phyloP scores from a whole-genome alignment of 2,797 vertebrate species.

The Falco berigora region DNA sequence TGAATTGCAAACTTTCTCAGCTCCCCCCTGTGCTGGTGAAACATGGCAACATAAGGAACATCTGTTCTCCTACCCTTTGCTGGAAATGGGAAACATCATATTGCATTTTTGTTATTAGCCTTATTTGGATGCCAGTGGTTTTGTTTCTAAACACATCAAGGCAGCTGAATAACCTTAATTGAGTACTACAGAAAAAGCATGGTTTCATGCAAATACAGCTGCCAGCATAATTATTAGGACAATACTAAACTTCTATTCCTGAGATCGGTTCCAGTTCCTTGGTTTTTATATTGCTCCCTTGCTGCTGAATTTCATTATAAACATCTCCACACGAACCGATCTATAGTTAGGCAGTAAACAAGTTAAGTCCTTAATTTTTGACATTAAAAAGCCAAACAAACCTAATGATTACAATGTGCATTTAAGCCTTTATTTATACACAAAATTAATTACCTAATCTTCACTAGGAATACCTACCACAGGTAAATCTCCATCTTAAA shows the following conservation, averaged over 20 bases:
- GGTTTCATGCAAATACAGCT: slow-evolving; percentile 59
- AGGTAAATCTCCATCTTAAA: neutral
- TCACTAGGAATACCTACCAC: neutral
- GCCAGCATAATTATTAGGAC: slow-evolving; percentile 63
- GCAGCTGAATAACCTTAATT: slow-evolving; percentile 64
- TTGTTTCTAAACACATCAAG: slow-evolving; percentile 65
- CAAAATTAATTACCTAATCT: neutral
- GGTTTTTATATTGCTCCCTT: slow-evolving; percentile 65
- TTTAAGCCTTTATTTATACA: neutral
- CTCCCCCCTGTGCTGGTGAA: slow-evolving; percentile 61
- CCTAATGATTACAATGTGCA: neutral
- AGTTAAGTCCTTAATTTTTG: slow-evolving; percentile 29
- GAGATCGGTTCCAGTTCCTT: slow-evolving; percentile 53
- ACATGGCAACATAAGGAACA: slow-evolving; percentile 63
- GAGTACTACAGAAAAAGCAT: slow-evolving; percentile 54
- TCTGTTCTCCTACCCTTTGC: slow-evolving; percentile 62
- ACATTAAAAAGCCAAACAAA: slow-evolving; percentile 39
- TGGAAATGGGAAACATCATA: slow-evolving; percentile 61
- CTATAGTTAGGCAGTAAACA: slow-evolving; percentile 60
- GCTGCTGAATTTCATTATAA: slow-evolving; percentile 61
- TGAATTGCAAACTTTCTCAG: slow-evolving; percentile 58
- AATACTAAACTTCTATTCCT: slow-evolving; percentile 53
- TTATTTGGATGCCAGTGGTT: slow-evolving; percentile 67
- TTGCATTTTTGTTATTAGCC: slow-evolving; percentile 64
- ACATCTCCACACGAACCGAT: slow-evolving; percentile 42